A percentile compares a stretch with the other conserved stretches of the same genome.
Conservation (phyloP, 1,140 invertebrate genomes). For the Lysiphlebus fabarum region DNA sequence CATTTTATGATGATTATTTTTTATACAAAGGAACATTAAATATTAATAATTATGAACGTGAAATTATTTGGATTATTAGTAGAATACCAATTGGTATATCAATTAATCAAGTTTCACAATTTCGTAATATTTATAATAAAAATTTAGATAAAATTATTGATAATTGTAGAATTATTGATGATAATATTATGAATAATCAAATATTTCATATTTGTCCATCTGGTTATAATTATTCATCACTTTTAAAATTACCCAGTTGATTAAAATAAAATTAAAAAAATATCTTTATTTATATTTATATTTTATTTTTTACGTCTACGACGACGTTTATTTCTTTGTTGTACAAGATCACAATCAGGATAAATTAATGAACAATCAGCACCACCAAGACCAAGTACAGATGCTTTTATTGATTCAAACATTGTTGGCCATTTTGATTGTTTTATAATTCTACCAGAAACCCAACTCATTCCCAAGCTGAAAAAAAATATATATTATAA, state of each 20-base stretch:
- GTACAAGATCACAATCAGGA: conserved; percentile 44
- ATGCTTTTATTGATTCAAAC: conserved; percentile 58
- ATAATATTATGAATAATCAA: conserved; percentile 5
- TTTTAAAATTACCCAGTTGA: no score
- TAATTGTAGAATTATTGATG: conserved; percentile 47
- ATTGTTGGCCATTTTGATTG: conserved; percentile 46
- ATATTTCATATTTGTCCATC: no score
- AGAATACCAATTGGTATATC: conserved; percentile 38
- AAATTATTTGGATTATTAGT: conserved; percentile 34
- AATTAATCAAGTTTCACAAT: conserved; percentile 40
- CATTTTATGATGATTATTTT: conserved; percentile 63
- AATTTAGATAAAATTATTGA: conserved; percentile 45
- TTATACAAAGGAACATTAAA: conserved; percentile 64
- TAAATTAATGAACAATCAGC: conserved; percentile 59
- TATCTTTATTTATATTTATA: no score
- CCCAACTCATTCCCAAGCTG: conserved; percentile 62
- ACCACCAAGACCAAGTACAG: conserved; percentile 62
- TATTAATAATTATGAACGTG: conserved; percentile 15
- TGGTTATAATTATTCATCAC: no score
- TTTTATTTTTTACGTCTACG: conserved; percentile 36
- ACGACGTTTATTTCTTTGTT: conserved; percentile 42
- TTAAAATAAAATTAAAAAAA: no score
- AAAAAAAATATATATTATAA: conserved; percentile 16
- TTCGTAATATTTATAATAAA: conserved; percentile 48
- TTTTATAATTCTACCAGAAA: conserved; percentile 51